Evolutionary conservation across 2,888 invertebrate genomes (phyloP).

Genomic region (Cephus sareptanus): DNA sequence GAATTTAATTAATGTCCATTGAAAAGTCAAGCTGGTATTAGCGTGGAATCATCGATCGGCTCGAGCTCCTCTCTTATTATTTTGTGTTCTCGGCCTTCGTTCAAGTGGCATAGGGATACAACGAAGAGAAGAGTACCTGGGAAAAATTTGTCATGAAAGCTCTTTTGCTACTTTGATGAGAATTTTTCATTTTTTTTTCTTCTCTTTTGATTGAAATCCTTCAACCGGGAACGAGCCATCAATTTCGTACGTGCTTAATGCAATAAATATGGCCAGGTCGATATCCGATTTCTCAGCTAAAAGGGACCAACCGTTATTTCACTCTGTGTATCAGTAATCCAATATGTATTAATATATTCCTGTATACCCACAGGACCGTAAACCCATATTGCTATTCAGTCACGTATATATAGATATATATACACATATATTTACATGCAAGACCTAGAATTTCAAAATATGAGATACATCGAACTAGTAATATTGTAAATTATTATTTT

Average conservation of each 20-base stretch:
- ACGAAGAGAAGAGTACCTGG: background rate
- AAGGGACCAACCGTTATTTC: background rate
- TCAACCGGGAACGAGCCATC: background rate
- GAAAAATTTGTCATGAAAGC: background rate
- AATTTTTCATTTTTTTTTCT: background rate
- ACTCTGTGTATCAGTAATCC: background rate
- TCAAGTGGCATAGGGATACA: background rate
- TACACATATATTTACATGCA: background rate
- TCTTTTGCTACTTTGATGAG: background rate
- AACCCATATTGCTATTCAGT: background rate
- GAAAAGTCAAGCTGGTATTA: conserved; percentile 13
- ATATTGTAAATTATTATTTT: background rate
- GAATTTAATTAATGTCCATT: conserved; percentile 35
- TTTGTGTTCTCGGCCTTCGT: background rate
- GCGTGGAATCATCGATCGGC: conserved; percentile 28
- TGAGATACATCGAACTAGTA: background rate
- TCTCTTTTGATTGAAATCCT: background rate
- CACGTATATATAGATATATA: no score
- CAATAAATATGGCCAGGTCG: background rate
- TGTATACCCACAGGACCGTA: background rate
- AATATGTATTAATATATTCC: background rate
- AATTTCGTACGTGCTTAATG: background rate
- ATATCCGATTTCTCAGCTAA: background rate
- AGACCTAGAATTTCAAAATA: background rate
- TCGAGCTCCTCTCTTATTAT: background rate